Base-by-base conservation (phyloP, 2,113 vertebrate species). In the Myanophis thanlyinensis region DNA sequence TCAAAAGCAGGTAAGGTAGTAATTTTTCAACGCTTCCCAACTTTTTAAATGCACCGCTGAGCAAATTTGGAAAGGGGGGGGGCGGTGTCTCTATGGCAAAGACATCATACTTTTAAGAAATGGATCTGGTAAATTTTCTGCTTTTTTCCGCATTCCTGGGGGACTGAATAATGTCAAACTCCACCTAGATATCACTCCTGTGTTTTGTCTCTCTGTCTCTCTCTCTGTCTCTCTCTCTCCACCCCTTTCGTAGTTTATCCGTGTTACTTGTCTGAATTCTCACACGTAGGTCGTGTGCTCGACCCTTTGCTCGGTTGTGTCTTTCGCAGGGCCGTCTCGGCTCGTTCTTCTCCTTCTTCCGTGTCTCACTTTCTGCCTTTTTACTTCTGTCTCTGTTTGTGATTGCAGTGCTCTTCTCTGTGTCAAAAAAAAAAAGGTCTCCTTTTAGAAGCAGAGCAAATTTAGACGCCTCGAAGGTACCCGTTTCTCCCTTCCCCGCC, bases 391-490 rank as follows among this genome's bases (percentile, higher is more conserved):
- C 98, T 99, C 98, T 99, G 97, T 99, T 98, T 99, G 98, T 99
- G 98, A 98, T 99, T 99, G 97, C 99, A 99, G 99, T 99, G 98
- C 98, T 98, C 97, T 97, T 97, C 98, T 98, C 98, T 98, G 96
- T 98, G 98, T 98, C 98, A 98, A 98, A 96, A 98, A 95, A 98
- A 98, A 96, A 98, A 95, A 98, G 98, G 94, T 97, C 98, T 98
- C 96, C 98, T 97, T 98, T 98, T 99, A 99, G 97, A 98, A 97
- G 98, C 98, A 97, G 98, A 97, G 97, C 96, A 88, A 98, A 97
- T 97, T 98, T 99, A 98, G 98, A 98, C 98, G 96, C 97, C 98
- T 96, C 93, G 97, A 98, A 98, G 98, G 98, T 98, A 98, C 98
- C 95, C 92, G n/a, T 7, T 73, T 23, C 91, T 59, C 88, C 86